Conservation (phyloP, 2,113 vertebrate genomes). For the Oceanites oceanicus region DNA sequence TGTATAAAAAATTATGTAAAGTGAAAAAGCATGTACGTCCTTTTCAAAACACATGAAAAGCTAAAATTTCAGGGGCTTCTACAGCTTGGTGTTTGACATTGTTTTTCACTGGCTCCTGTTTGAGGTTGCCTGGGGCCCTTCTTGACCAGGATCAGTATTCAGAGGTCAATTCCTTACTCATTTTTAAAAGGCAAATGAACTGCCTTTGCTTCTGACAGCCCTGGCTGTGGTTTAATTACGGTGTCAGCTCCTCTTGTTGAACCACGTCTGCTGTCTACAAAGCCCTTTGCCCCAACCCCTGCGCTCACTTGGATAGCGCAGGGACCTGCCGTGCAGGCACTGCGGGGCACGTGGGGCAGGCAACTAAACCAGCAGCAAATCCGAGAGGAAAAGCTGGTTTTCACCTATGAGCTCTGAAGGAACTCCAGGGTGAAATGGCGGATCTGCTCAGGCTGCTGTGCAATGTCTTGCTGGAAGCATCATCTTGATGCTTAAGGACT, state of each 20-base stretch:
- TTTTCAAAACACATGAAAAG: not conserved
- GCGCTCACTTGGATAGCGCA: accelerated
- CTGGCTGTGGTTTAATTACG: not conserved
- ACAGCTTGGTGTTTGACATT: not conserved
- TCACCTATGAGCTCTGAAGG: not conserved
- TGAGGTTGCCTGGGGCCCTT: not conserved
- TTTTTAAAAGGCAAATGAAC: not conserved
- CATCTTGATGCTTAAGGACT: not conserved
- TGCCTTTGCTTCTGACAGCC: not conserved
- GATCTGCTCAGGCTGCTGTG: not conserved
- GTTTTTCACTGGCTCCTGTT: not conserved
- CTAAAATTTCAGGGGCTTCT: not conserved
- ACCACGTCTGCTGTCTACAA: accelerated
- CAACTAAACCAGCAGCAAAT: not conserved
- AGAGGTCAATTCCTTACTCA: not conserved
- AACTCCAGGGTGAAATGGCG: not conserved
- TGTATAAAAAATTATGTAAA: not conserved
- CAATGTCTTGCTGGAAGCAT: not conserved
- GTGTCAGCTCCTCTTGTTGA: not conserved
- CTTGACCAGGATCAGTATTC: not conserved
- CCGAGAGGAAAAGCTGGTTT: not conserved
- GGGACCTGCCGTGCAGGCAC: not conserved
- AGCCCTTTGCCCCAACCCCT: not conserved
- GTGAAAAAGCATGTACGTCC: accelerated
- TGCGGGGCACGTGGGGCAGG: not conserved